These are phyloP conservation scores for Chionoecetes opilio DNA, from an alignment of 1,140 invertebrate genomes.

Conservation along the genomic window DNA sequence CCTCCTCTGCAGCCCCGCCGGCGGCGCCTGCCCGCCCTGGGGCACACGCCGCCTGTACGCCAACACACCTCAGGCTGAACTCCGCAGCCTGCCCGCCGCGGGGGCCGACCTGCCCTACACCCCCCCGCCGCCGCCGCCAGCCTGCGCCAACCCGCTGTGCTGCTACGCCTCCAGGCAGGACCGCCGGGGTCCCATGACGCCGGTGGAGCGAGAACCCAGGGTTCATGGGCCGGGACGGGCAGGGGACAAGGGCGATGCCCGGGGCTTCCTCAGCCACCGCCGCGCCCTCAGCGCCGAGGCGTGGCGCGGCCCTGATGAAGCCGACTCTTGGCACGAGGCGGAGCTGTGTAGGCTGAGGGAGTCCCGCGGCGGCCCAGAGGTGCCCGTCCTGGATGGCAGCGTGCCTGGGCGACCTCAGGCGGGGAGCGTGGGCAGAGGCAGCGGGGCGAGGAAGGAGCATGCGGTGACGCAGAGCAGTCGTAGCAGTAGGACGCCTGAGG, in stretches of 20 bases:
- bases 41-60: slow-evolving; percentile 48
- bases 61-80: slow-evolving; percentile 28
- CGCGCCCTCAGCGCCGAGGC: slow-evolving; percentile 69
- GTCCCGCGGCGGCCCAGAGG: background rate
- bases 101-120: background rate
- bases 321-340: slow-evolving; percentile 68
- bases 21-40: slow-evolving; percentile 37
- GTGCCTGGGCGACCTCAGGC: background rate
- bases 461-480: slow-evolving; percentile 44
- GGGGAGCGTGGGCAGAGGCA: slow-evolving; percentile 50
- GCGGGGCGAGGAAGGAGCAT: slow-evolving; percentile 64
- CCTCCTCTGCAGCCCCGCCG: slow-evolving; percentile 40
- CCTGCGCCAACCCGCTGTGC: slow-evolving; percentile 52
- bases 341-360: slow-evolving; percentile 49
- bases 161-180: slow-evolving; percentile 44
- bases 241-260: slow-evolving; percentile 37
- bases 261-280: slow-evolving; percentile 59
- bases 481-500: background rate
- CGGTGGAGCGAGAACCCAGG: background rate
- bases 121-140: background rate
- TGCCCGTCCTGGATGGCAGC: background rate
- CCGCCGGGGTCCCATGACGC: background rate
- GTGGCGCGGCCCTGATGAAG: slow-evolving; percentile 65
- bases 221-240: slow-evolving; percentile 3
- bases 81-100: background rate